phyloP scores from a whole-genome alignment of 2,113 vertebrate species.

The Equus przewalskii region DNA sequence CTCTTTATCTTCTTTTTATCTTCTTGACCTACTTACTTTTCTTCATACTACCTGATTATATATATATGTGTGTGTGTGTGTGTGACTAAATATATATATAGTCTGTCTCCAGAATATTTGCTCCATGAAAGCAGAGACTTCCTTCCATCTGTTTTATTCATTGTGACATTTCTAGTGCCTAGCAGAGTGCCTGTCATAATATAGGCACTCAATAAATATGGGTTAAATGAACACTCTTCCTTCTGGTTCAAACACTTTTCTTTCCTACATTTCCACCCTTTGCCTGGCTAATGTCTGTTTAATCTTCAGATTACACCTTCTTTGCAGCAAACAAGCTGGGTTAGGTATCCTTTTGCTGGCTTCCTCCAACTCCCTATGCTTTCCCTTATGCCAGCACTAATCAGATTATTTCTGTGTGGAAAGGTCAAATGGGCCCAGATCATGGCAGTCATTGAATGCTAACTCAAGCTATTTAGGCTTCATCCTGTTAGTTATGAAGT shows the following conservation, averaged over 20 bases:
- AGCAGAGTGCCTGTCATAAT: neutral
- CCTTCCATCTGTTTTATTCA: neutral
- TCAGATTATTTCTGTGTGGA: neutral
- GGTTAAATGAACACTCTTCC: neutral
- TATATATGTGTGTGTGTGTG: neutral
- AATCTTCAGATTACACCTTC: neutral
- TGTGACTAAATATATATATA: no score
- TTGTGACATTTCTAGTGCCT: neutral
- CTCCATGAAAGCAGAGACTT: neutral
- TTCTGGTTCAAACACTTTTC: neutral
- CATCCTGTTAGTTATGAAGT: neutral
- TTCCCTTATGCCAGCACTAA: neutral
- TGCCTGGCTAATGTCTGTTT: neutral
- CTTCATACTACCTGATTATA: neutral
- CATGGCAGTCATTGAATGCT: neutral
- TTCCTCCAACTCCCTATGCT: neutral
- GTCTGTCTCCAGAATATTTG: neutral
- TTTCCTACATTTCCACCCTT: neutral
- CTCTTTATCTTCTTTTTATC: neutral
- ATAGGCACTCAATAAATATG: neutral
- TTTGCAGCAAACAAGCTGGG: neutral
- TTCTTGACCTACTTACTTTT: neutral
- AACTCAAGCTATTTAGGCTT: neutral
- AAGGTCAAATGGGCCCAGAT: neutral
- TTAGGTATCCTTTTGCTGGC: neutral